Evolutionary conservation across 2,113 vertebrate species (phyloP).

Genomic region (Rhipidura dahli): DNA sequence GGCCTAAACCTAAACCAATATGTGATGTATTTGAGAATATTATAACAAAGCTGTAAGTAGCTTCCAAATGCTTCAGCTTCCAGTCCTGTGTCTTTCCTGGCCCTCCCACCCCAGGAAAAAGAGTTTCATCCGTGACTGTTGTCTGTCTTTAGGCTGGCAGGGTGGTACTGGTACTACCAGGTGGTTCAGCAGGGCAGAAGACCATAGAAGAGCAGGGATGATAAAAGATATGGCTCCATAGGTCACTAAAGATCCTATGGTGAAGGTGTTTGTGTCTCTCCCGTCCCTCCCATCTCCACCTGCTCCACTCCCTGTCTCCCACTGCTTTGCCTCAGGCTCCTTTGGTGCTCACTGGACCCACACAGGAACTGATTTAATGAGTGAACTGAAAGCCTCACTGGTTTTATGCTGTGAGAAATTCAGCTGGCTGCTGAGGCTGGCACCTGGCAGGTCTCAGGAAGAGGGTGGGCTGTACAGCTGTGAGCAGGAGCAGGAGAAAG

Average conservation of each 20-base stretch:
- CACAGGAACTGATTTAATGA: fast-evolving
- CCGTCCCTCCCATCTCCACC: not conserved
- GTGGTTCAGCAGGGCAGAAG: not conserved
- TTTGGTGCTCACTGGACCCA: not conserved
- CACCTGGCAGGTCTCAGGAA: not conserved
- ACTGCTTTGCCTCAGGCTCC: not conserved
- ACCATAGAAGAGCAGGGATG: not conserved
- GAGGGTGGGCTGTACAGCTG: not conserved
- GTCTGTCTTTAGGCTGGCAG: not conserved
- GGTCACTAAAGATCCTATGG: not conserved
- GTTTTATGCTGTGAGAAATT: not conserved
- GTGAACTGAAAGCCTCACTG: not conserved
- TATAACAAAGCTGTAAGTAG: not conserved
- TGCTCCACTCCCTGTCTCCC: not conserved
- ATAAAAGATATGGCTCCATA: not conserved
- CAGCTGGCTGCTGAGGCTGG: not conserved
- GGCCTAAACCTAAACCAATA: not conserved
- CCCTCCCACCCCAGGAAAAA: not conserved
- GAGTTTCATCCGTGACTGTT: not conserved
- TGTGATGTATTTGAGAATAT: not conserved
- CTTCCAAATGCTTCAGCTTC: not conserved
- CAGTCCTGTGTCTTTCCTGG: not conserved
- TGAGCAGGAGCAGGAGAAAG: not conserved
- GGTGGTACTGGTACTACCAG: not conserved
- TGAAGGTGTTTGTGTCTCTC: not conserved